Base-by-base conservation (phyloP, 1,140 invertebrate genomes). In the Cyclargus thomasi region DNA sequence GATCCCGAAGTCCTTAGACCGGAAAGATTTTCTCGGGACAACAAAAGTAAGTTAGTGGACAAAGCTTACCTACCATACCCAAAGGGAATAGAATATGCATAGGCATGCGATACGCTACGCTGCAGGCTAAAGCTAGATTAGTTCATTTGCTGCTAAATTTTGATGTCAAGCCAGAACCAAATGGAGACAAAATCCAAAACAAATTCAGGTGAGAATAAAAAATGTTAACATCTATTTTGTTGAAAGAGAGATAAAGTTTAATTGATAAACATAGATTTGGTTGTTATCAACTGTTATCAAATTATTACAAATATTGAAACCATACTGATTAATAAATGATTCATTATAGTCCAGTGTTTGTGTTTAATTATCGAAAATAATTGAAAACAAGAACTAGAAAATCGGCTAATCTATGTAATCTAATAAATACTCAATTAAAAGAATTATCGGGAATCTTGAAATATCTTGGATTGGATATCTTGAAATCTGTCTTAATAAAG, bases 31-130 rank as follows among this genome's bases (percentile, higher is more conserved):
- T 86, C 75, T 7, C 76, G 85, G 0, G 89, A 93, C 66, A 85
- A 88, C 67, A 57, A 80, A 1, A 73, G 76, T 17, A 70, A 74
- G 1, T 79, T 93, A 22, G 90, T 86, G 64, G 89, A 81, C 0
- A 92, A 87, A 76, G 65, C 88, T 1, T 94, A 92, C 75, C 75
- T 95, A 53, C 93, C 95, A 0, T 96, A 95, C 80, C 94, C 94
- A 93, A 94, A 73, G 94, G 95, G 17, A 92, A 92, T 0, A 86
- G 94, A 17, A 93, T 92, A 72, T 95, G 95, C 79, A 93, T 95
- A 53, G 93, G 93, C 39, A 64, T 66, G 67, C 83, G 91, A 69
- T 91, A 92, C 65, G 92, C 92, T 0, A 70, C 86, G 22, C 67
- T 92, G 39, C 86, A 92, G 73, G 75, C 90, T 5, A 91, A 90